Percentiles rank a stretch among this genome's conserved stretches.
Conservation (phyloP, 1,140 invertebrate species). For the Lutraria rhynchaena region DNA sequence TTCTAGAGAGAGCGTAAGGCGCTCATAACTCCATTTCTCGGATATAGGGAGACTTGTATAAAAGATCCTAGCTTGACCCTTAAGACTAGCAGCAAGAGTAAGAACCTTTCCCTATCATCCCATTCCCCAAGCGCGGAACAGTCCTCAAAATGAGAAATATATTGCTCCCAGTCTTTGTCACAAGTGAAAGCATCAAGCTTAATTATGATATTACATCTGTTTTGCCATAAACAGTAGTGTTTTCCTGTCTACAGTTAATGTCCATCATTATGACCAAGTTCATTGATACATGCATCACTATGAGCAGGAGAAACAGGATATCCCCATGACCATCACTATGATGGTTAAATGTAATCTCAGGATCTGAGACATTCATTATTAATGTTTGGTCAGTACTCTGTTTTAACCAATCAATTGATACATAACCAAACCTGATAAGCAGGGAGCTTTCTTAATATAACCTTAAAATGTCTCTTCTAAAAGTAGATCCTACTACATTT, state of each 20-base stretch:
- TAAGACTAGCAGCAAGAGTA: constrained; percentile 5
- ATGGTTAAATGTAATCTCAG: not conserved
- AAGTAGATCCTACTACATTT: too few relatives aligned
- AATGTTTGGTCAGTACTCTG: not conserved
- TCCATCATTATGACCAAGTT: not conserved
- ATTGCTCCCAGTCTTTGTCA: constrained; percentile 28
- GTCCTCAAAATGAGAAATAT: constrained; percentile 33
- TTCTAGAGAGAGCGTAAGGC: not conserved
- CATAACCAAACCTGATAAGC: too few relatives aligned
- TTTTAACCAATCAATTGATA: too few relatives aligned
- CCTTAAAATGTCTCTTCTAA: too few relatives aligned
- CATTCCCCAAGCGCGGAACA: constrained; percentile 36
- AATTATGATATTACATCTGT: not conserved
- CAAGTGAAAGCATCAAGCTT: constrained; percentile 53
- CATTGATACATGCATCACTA: too few relatives aligned
- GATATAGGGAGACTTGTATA: not conserved
- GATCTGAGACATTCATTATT: not conserved
- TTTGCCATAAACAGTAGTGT: not conserved
- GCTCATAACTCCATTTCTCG: constrained; percentile 3
- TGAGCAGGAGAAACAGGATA: not conserved
- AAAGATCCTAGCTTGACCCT: not conserved
- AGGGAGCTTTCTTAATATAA: too few relatives aligned
- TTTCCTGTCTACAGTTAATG: not conserved
- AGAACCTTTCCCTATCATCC: not conserved
- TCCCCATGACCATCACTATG: not conserved